Evolutionary conservation across 2,888 invertebrate species (phyloP), one percentile per base, ranked within the genome.

Genomic region (Napeogenes inachia): DNA sequence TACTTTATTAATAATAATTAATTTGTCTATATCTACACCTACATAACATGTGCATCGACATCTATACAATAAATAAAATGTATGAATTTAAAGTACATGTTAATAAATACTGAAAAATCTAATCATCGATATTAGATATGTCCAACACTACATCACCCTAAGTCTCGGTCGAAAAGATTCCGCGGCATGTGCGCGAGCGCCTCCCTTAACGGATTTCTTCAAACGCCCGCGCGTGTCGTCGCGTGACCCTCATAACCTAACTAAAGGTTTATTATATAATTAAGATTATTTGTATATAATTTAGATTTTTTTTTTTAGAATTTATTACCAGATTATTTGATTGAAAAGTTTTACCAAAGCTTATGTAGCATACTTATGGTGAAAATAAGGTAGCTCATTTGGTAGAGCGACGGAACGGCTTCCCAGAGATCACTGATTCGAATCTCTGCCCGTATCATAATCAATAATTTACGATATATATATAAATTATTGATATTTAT

Each of bases 181-280:
- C 77, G 76, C 82, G 84, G 84, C 71, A 71, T 73, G 72, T 73
- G 74, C 85, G 87, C 87, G 87, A 85, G 86, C 79, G 73, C 81
- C 47, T 50, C 30, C 80, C 83, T 82, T 89, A 89, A 89, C 89
- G 89, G 89, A 89, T 89, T 89, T 89, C 85, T 85, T 82, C 80
- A 78, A 83, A 78, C 80, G 78, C 73, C 76, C 78, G 80, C 82
- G 82, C 83, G 81, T 81, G 83, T 66, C 69, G 66, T 67, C 64
- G 55, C 62, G 60, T 64, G 61, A 42, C 42, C 59, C 59, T 58
- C 60, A 61, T 66, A 57, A 55, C 64, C 56, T 61, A 61, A 61
- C 61, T 45, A 55, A 58, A 46, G 61, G 57, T 61, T 61, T 60
- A 21, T 21, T 21, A 35, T 35, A 35, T 6, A 42, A 42, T 10